phyloP scores from a whole-genome alignment of 2,797 vertebrate species.

The Chrysocyon brachyurus region DNA sequence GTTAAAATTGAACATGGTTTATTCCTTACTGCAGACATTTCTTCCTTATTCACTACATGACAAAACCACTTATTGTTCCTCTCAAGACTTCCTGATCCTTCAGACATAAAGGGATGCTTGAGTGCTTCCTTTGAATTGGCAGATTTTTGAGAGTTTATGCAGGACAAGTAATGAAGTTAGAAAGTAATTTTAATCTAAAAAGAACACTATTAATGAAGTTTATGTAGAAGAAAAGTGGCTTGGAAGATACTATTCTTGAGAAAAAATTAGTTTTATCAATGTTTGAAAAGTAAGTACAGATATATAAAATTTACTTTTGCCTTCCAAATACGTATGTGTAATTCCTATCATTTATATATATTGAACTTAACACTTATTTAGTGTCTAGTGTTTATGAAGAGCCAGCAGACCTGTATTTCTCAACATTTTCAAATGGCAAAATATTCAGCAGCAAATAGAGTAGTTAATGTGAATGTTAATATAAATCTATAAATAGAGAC shows the following conservation, averaged over 20 bases:
- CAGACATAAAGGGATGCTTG: conserved; percentile 73
- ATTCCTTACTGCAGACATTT: conserved; percentile 58
- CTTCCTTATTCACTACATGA: conserved; percentile 69
- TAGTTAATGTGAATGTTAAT: conserved; percentile 35
- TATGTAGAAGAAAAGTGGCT: conserved; percentile 61
- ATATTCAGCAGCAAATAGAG: background rate
- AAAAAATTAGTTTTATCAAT: conserved; percentile 64
- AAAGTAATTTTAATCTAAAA: conserved; percentile 83
- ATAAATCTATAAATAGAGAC: conserved; percentile 22
- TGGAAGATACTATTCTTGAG: conserved; percentile 68
- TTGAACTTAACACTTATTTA: conserved; percentile 60
- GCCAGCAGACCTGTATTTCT: background rate
- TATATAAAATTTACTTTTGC: conserved; percentile 54
- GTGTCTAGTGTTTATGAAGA: conserved; percentile 26
- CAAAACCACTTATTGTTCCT: conserved; percentile 78
- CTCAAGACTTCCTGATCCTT: conserved; percentile 75
- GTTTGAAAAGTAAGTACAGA: conserved; percentile 56
- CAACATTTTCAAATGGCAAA: background rate
- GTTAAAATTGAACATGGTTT: conserved; percentile 72
- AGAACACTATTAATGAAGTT: conserved; percentile 77
- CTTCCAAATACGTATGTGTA: background rate
- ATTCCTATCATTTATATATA: background rate
- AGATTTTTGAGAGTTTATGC: conserved; percentile 67
- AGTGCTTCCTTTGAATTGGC: conserved; percentile 79
- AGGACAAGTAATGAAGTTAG: conserved; percentile 71